Conservation (phyloP, 2,888 invertebrate genomes). For the Thymelicus lineola region DNA sequence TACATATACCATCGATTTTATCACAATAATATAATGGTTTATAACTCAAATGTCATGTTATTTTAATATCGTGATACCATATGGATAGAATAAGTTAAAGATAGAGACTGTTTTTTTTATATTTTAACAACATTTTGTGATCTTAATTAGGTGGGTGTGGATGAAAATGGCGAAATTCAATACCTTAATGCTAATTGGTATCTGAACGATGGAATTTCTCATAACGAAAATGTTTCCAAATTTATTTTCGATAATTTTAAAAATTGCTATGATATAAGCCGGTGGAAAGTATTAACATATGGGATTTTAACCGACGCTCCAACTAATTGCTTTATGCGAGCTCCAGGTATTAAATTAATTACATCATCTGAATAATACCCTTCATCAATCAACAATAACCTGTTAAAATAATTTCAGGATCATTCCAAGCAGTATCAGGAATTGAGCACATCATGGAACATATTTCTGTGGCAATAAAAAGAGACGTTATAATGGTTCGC, state of each 20-base stretch:
- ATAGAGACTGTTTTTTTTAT: not conserved
- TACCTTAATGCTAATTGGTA: conserved; percentile 80
- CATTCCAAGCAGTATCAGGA: conserved; percentile 84
- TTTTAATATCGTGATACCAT: too few species aligned
- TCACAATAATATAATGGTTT: too few species aligned
- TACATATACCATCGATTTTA: too few species aligned
- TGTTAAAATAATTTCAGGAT: conserved; percentile 55
- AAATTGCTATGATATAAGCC: conserved; percentile 82
- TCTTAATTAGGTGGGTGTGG: conserved; percentile 82
- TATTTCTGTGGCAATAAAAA: conserved; percentile 81
- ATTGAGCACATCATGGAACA: conserved; percentile 89
- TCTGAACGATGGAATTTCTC: conserved; percentile 75
- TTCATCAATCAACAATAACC: too few species aligned
- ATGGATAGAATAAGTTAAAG: not conserved
- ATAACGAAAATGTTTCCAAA: conserved; percentile 74
- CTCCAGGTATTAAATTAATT: conserved; percentile 49
- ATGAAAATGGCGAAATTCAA: conserved; percentile 87
- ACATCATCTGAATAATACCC: not conserved
- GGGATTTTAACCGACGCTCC: conserved; percentile 12
- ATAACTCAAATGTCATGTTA: too few species aligned
- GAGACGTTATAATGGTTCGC: conserved; percentile 85
- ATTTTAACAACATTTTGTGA: not conserved
- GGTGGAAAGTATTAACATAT: conserved; percentile 18
- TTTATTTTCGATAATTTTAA: conserved; percentile 61
- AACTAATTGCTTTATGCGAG: conserved; percentile 52